Evolutionary conservation across 2,113 vertebrate genomes (phyloP).

Genomic region (Lates calcarifer): DNA sequence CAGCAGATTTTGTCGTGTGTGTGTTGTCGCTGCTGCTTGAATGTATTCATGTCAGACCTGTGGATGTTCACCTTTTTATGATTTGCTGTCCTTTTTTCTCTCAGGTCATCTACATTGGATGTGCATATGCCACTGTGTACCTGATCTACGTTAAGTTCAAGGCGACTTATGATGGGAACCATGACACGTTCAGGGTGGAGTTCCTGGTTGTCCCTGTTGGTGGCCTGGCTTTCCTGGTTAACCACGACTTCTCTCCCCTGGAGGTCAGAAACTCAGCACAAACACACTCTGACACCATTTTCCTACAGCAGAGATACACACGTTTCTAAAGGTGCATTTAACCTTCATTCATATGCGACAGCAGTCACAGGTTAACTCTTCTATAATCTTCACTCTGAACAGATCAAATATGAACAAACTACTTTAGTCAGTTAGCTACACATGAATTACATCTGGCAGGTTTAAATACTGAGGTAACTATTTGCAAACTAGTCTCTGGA

Average conservation of each 20-base stretch:
- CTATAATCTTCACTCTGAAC: not conserved
- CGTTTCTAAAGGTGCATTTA: not conserved
- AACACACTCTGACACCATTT: not conserved
- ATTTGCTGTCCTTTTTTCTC: constrained; percentile 11
- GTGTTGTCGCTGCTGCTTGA: not conserved
- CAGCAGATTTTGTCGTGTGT: not conserved
- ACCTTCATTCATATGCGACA: not conserved
- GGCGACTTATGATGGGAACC: constrained; percentile 98
- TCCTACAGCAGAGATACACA: not conserved
- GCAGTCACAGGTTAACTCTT: not conserved
- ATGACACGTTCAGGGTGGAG: constrained; percentile 98
- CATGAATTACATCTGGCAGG: no score
- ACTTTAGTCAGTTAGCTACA: no score
- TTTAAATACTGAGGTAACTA: not conserved
- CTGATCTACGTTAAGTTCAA: constrained; percentile 98
- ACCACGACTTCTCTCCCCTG: constrained; percentile 98
- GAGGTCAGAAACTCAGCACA: constrained; percentile 86
- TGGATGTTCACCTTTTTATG: not conserved
- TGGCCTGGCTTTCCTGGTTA: constrained; percentile 95
- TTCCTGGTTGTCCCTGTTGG: constrained; percentile 97
- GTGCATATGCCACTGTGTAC: constrained; percentile 95
- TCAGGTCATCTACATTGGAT: constrained; percentile 96
- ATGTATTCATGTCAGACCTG: not conserved
- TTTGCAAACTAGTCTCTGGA: not conserved
- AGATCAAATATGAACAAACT: no score